Evolutionary conservation across 2,888 invertebrate species (phyloP), one percentile per base, ranked within the genome.

Genomic region (Hoplodrina ambigua): DNA sequence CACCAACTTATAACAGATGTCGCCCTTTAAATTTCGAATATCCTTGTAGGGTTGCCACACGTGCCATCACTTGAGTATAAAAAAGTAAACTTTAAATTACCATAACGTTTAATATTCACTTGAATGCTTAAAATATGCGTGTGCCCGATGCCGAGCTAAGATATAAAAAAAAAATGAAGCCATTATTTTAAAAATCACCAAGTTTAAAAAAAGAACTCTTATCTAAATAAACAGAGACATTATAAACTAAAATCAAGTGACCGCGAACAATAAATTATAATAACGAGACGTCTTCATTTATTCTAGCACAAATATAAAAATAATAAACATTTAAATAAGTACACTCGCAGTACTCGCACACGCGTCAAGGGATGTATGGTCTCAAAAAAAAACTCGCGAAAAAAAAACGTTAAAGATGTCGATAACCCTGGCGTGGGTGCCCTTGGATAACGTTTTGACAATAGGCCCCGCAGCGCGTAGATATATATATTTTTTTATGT

Each of bases 371-470:
- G 77, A 59, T 53, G 65, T 61, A 50, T 30, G 30, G 37, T 33
- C 46, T 46, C 8, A 53, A 56, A 66, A 69, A 68, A 73, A 63
- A 37, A 17, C 13, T 20, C 3, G 17, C 56, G 57, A 74, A 46
- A 46, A 44, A 37, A 10, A 69, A 78, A 74, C 10, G 25, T 61
- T 69, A 58, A 2, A 41, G 25, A 33, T 62, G 73, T 79, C 79
- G 79, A 76, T 79, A 81, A 82, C 84, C 84, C 84, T 82, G 66
- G 52, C 41, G 5, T 13, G 60, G 57, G 25, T 78, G 85, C 80
- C 85, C 85, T 85, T 85, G 85, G 59, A 30, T 71, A 72, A 66
- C 68, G 72, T 74, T 85, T 82, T 77, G 85, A 83, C 85, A 85
- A 85, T 85, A 70, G 79, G 68, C 75, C 62, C 55, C 59, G 68